Percentiles rank a stretch among this genome's conserved stretches.
These are phyloP conservation scores for Grallaria varia DNA, from an alignment of 2,113 vertebrate species.

Conservation along the genomic window DNA sequence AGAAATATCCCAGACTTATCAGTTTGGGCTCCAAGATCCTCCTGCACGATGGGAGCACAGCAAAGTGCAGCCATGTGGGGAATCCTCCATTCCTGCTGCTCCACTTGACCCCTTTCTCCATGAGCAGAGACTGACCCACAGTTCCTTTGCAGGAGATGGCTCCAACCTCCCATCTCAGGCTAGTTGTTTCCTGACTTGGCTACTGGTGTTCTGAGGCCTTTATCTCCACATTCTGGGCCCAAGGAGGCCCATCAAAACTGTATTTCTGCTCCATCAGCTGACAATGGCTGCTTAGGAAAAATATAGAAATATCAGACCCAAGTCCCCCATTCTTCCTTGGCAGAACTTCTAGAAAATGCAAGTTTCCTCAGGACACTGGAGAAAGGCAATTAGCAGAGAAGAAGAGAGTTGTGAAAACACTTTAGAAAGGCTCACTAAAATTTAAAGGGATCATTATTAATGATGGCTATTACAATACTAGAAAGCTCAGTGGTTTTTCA, in stretches of 20 bases:
- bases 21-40: background rate
- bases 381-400: background rate
- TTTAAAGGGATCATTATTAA: constrained; percentile 6
- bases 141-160: background rate
- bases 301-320: background rate
- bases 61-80: background rate
- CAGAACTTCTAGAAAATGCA: background rate
- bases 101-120: background rate
- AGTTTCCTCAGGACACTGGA: background rate
- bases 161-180: background rate
- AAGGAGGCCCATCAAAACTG: background rate
- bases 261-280: background rate
- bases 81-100: background rate
- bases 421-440: background rate
- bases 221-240: background rate
- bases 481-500: background rate
- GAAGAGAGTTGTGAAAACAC: background rate
- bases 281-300: background rate
- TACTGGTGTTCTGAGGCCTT: background rate
- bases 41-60: fast-evolving
- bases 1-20: background rate
- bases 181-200: background rate
- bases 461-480: background rate
- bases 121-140: background rate
- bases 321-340: background rate